Evolutionary conservation across 2,113 vertebrate species (phyloP).

Genomic region (Barbus barbus): DNA sequence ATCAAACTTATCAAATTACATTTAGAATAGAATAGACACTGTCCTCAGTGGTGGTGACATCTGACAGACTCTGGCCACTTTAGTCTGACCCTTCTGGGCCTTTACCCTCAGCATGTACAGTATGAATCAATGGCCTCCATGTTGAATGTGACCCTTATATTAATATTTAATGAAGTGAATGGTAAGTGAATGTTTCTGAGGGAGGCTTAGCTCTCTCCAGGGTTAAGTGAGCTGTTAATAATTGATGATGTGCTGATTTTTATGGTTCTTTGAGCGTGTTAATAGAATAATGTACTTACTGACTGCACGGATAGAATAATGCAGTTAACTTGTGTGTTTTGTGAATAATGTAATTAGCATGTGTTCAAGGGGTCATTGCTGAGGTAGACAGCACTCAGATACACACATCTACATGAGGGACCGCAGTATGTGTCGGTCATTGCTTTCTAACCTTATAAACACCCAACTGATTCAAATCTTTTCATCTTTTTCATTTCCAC

Average conservation of each 20-base stretch:
- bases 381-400: conserved; percentile 12
- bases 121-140: conserved; percentile 62
- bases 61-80: too few species aligned
- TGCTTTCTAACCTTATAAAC: conserved; percentile 33
- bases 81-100: neutral
- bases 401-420: conserved; percentile 29
- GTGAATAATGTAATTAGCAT: conserved; percentile 45
- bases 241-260: conserved; percentile 57
- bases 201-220: conserved; percentile 48
- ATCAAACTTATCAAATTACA: too few species aligned
- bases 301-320: conserved; percentile 45
- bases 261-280: conserved; percentile 53
- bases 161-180: conserved; percentile 77
- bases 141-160: conserved; percentile 74
- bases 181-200: conserved; percentile 55
- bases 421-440: neutral
- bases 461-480: conserved; percentile 29
- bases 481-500: conserved; percentile 48
- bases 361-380: conserved; percentile 29
- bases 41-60: too few species aligned
- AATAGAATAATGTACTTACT: conserved; percentile 56
- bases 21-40: too few species aligned
- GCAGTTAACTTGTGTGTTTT: conserved; percentile 44
- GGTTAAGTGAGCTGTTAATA: conserved; percentile 57
- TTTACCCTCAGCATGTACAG: conserved; percentile 14